Evolutionary conservation across 2,888 invertebrate genomes (phyloP), one percentile per base, ranked within the genome.

Genomic region (Busseola fusca): DNA sequence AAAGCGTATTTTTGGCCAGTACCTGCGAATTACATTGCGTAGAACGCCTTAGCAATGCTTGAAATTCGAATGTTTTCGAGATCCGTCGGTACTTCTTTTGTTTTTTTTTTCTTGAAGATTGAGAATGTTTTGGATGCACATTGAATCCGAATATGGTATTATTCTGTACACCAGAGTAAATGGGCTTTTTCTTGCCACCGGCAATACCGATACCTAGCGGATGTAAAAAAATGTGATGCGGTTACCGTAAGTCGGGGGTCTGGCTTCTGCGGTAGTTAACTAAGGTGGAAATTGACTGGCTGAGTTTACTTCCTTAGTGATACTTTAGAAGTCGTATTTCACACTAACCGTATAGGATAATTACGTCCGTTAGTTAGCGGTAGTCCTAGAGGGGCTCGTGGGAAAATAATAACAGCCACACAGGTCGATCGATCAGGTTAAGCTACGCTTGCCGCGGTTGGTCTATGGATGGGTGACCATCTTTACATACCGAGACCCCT

Each of bases 101-200:
- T 81, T 64, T 58, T 70, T 58, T 57, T 57, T 67, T 63, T 30
- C 54, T 68, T 45, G 12, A 27, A 54, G 18, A 48, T 64, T 68
- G 56, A 69, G 45, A 73, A 82, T 73, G 78, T 68, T 64, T 60
- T 45, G 64, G 67, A 78, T 59, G 67, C 58, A 54, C 42, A 34
- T 63, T 78, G 54, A 84, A 80, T 76, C 74, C 75, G 4, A 72
- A 78, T 72, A 82, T 27, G 82, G 79, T 50, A 63, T 78, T 81
- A 67, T 81, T 69, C 65, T 3, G 57, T 69, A 34, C 34, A 50
- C 21, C 14, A 37, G 45, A 58, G 57, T 37, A 50, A 78, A 73
- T 50, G 21, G 42, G 21, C 30, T 65, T 67, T 80, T 63, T 63
- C 45, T 63, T 63, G 16, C 58, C 9, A 48, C 81, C 56, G 77